phyloP scores from a whole-genome alignment of 2,113 vertebrate genomes.

The Carettochelys insculpta region DNA sequence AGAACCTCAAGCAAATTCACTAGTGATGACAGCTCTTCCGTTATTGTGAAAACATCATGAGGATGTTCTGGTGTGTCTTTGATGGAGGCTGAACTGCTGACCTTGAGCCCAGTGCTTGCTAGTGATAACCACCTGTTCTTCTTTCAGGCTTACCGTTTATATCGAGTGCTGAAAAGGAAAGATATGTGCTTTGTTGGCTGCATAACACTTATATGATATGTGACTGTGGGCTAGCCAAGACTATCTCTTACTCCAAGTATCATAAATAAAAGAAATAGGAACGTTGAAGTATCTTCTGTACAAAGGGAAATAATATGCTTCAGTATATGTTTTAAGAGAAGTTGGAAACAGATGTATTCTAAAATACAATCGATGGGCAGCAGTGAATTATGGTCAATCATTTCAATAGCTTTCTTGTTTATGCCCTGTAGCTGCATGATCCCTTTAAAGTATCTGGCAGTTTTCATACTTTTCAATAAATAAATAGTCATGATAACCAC shows the following conservation, averaged over 20 bases:
- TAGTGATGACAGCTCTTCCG: not conserved
- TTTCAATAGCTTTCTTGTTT: not conserved
- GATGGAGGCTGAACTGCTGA: not conserved
- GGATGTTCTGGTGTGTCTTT: not conserved
- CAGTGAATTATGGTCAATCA: not conserved
- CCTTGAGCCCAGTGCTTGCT: not conserved
- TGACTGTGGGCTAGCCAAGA: not conserved
- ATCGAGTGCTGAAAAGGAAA: not conserved
- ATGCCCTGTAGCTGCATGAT: not conserved
- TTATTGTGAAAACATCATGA: not conserved
- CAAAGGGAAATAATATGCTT: not conserved
- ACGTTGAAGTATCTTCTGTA: not conserved
- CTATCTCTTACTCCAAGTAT: not conserved
- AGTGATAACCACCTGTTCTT: not conserved
- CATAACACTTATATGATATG: not conserved
- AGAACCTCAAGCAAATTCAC: not conserved
- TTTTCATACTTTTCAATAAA: not conserved
- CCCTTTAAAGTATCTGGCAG: not conserved
- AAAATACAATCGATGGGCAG: not conserved
- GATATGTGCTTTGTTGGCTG: not conserved
- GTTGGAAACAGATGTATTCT: not conserved
- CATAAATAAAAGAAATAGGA: not conserved
- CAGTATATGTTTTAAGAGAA: not conserved
- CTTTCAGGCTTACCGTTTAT: not conserved
- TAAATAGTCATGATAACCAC: not conserved